phyloP scores from a whole-genome alignment of 2,113 vertebrate species.

The Coturnix japonica region DNA sequence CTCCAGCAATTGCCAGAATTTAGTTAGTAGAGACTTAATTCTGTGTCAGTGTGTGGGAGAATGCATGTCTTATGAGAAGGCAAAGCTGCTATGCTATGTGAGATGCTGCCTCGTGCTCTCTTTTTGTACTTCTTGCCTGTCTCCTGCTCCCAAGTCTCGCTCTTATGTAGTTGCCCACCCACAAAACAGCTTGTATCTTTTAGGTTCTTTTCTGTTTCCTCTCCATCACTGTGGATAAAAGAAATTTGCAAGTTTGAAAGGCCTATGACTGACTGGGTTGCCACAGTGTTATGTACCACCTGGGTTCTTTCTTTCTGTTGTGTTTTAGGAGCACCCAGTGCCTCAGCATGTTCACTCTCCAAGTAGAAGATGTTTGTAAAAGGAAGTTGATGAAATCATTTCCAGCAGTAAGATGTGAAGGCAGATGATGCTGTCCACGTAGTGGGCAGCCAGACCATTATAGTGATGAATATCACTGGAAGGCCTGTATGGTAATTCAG shows the following conservation, averaged over 20 bases:
- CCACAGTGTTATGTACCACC: background rate
- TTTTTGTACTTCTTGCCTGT: background rate
- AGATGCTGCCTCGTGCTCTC: background rate
- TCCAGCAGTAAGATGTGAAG: background rate
- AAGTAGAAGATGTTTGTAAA: background rate
- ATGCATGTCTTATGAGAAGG: background rate
- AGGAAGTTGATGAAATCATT: background rate
- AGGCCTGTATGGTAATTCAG: background rate
- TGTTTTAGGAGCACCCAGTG: background rate
- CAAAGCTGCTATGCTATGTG: background rate
- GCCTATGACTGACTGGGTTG: background rate
- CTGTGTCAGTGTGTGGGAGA: background rate
- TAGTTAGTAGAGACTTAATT: background rate
- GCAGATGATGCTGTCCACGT: background rate
- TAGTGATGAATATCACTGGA: background rate
- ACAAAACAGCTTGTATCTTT: background rate
- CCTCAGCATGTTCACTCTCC: background rate
- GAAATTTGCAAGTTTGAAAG: background rate
- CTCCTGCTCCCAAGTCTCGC: background rate
- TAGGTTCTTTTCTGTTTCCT: background rate
- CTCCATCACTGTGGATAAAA: background rate
- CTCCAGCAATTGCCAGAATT: rapidly evolving
- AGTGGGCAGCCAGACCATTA: background rate
- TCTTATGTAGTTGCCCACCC: background rate
- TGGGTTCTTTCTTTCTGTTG: background rate